phyloP scores from a whole-genome alignment of 2,113 vertebrate genomes.

The Pelodiscus sinensis region DNA sequence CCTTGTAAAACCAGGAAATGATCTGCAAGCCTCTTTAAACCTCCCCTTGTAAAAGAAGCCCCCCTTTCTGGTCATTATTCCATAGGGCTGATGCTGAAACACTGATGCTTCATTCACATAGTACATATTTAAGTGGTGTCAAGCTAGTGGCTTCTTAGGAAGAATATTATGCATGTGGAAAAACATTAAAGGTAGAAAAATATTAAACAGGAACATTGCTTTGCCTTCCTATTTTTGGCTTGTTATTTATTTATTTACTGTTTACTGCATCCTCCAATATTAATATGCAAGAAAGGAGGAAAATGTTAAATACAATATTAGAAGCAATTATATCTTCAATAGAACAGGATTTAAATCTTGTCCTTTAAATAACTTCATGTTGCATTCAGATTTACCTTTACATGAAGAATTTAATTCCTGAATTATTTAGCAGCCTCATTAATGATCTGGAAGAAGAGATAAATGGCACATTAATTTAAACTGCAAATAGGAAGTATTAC shows the following conservation, averaged over 20 bases:
- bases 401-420: neutral
- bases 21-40: neutral
- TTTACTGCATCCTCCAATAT: neutral
- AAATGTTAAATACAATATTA: neutral
- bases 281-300: neutral
- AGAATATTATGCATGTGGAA: neutral
- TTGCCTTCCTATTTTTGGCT: neutral
- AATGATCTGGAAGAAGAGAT: neutral
- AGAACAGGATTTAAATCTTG: neutral
- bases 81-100: accelerated
- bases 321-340: neutral
- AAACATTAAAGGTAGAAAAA: neutral
- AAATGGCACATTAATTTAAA: neutral
- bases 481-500: neutral
- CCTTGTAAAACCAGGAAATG: neutral
- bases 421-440: conserved; percentile 33
- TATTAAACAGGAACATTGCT: neutral
- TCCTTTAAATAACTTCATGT: neutral
- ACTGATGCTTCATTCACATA: neutral
- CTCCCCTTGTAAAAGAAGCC: neutral
- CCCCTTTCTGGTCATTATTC: neutral
- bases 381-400: neutral
- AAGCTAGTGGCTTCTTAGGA: neutral
- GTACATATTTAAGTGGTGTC: neutral
- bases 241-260: neutral